Conservation (phyloP, 2,888 invertebrate species). For the Zelleria hepariella region DNA sequence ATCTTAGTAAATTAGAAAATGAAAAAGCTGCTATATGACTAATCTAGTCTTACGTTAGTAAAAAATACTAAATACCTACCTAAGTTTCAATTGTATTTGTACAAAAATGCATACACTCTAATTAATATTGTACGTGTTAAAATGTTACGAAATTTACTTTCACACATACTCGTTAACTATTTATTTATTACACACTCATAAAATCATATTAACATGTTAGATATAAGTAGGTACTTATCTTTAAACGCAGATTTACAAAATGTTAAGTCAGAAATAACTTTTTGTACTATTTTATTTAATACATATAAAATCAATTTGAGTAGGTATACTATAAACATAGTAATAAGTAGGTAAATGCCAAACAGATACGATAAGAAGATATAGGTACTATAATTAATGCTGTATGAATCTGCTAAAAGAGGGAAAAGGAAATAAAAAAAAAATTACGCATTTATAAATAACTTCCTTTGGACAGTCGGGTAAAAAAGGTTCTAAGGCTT, state of each 20-base stretch:
- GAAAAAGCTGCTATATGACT: constrained; percentile 51
- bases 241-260: background rate
- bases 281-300: background rate
- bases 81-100: constrained; percentile 46
- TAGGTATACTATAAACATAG: background rate
- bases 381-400: no score
- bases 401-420: no score
- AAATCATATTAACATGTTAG: background rate
- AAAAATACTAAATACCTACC: no score
- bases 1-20: constrained; percentile 46
- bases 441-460: no score
- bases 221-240: no score
- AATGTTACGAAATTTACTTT: background rate
- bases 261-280: background rate
- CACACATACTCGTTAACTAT: background rate
- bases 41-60: constrained; percentile 43
- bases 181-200: background rate
- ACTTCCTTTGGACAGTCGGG: no score
- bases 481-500: no score
- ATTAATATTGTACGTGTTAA: background rate
- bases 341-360: constrained; percentile 1
- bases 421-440: no score
- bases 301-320: background rate
- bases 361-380: no score
- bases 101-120: constrained; percentile 50